Evolutionary conservation across 2,797 vertebrate genomes (phyloP).

Genomic region (Centroberyx gerrardi): DNA sequence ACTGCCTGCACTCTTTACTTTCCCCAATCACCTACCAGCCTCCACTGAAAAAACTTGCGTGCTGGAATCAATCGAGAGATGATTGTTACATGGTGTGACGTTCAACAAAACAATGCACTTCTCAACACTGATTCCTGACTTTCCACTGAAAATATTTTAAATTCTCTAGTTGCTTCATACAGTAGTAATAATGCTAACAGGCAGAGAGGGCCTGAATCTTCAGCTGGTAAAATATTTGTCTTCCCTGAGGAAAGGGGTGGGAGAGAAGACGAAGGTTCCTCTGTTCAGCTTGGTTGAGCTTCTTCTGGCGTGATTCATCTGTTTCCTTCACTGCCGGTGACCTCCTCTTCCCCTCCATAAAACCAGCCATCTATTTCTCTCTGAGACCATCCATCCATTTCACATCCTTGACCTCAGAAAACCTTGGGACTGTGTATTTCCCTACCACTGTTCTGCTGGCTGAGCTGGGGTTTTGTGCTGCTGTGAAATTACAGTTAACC

Average conservation of each 20-base stretch:
- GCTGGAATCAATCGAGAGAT: neutral
- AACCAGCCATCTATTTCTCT: conserved; percentile 56
- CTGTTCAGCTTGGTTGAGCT: conserved; percentile 48
- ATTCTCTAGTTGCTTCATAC: neutral
- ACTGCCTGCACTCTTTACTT: no score
- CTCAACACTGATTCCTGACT: no score
- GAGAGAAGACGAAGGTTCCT: conserved; percentile 19
- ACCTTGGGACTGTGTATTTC: conserved; percentile 11
- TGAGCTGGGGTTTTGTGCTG: conserved; percentile 1
- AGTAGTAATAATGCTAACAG: neutral
- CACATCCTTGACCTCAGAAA: conserved; percentile 40
- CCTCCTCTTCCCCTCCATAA: conserved; percentile 60
- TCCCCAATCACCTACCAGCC: no score
- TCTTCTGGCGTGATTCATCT: conserved; percentile 60
- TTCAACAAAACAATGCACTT: no score
- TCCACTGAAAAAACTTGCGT: no score
- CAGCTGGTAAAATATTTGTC: neutral
- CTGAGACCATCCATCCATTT: conserved; percentile 39
- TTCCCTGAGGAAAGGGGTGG: neutral
- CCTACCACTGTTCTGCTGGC: neutral
- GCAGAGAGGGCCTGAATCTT: neutral
- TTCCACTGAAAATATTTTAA: neutral
- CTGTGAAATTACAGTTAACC: neutral
- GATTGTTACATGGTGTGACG: no score
- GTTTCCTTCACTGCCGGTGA: conserved; percentile 50